Evolutionary conservation across 2,888 invertebrate genomes (phyloP), one percentile per base, ranked within the genome.

Genomic region (Yponomeuta sedellus): DNA sequence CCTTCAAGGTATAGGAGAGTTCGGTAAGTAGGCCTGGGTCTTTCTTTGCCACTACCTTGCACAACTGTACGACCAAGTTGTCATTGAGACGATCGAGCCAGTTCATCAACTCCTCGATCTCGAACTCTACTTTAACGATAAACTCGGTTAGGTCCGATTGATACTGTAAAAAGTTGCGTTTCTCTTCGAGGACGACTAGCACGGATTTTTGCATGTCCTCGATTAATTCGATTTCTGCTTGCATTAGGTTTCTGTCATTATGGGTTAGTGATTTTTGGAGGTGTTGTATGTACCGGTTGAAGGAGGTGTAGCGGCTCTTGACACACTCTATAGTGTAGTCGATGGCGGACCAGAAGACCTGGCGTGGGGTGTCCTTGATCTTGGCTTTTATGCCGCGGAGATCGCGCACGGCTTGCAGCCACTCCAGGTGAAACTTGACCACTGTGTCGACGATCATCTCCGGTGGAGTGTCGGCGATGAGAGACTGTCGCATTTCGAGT

Each of bases 1-100:
- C 39, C 68, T 74, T 69, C 20, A 77, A 69, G 1, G 70, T 71
- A 63, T 70, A 52, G 44, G 44, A 52, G 16, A 81, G 75, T 12
- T 74, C 69, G n/a, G 12, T 67, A n/a, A 70, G 66, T 28, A 68
- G 39, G 12, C 74, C 20, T 19, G 75, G 71, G 11, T 66, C 39
- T 66, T 71, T 71, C 12, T 75, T 67, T 2, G 74, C 52, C 5
- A 79, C 65, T 4, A 75, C 63, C 70, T 74, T 75, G 67, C 70
- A 70, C 2, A 75, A 69, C 57, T 74, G 71, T 34, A 72, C 61
- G n/a, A 76, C 74, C 66, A 81, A 67, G 68, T 72, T 68, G 64
- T 80, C 74, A 40, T 78, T 67, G 34, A 78, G 66, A 63, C 57
- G 71, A 44, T 81, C 80, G n/a, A 81, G 63, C 80, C 81, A 81